A percentile compares a stretch with the other conserved stretches of the same genome.
These are phyloP conservation scores for Rhombomys opimus DNA, from an alignment of 2,113 vertebrate species.

Conservation along the genomic window DNA sequence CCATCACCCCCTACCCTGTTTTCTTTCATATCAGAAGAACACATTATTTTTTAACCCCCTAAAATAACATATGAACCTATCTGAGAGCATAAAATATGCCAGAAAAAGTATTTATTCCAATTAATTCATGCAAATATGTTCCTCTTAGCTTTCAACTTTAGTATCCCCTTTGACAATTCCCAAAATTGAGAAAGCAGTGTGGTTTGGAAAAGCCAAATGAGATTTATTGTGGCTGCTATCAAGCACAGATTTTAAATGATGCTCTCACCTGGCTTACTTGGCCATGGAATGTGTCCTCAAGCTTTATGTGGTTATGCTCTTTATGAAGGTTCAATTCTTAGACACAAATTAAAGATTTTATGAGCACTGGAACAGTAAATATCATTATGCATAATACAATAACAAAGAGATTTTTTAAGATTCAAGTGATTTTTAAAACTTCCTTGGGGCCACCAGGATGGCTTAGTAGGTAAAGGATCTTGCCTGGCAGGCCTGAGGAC, in stretches of 20 bases:
- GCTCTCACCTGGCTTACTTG: neutral
- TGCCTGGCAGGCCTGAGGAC: neutral
- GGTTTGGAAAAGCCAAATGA: neutral
- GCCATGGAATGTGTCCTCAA: neutral
- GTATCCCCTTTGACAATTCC: neutral
- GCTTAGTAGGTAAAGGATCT: neutral
- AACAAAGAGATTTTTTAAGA: neutral
- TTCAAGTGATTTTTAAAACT: neutral
- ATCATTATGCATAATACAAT: neutral
- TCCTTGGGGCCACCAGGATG: neutral
- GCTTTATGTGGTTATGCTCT: neutral
- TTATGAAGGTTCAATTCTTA: neutral
- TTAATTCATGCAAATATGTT: neutral
- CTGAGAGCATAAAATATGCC: neutral
- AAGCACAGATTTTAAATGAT: neutral
- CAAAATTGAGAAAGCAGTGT: neutral
- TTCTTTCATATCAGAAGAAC: neutral
- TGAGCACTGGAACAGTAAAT: neutral
- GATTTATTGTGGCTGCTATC: neutral
- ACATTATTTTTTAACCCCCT: neutral
- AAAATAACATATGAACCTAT: conserved; percentile 37
- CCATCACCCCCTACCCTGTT: neutral
- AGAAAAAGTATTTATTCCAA: neutral
- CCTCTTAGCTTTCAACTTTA: neutral
- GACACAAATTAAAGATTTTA: neutral